These are phyloP conservation scores for Larimichthys crocea DNA, from an alignment of 2,113 vertebrate species.

Conservation along the genomic window DNA sequence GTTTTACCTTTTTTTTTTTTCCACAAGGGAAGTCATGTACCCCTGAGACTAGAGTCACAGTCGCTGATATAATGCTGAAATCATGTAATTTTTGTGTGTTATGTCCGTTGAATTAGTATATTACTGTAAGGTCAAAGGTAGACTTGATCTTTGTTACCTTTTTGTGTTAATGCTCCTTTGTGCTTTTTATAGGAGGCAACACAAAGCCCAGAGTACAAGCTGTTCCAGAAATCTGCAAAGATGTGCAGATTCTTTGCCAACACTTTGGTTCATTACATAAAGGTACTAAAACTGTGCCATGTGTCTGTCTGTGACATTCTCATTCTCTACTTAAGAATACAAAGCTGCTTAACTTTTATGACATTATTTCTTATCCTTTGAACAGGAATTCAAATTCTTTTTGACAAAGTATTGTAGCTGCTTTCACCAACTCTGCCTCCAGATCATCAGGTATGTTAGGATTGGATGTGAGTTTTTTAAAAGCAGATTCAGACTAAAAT, in stretches of 20 bases:
- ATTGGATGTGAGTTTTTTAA: background rate
- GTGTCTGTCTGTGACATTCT: no score
- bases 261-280: constrained; percentile 94
- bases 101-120: background rate
- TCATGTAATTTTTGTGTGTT: no score
- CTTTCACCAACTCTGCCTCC: constrained; percentile 91
- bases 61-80: no score
- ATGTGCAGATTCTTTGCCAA: constrained; percentile 96
- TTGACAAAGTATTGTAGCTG: constrained; percentile 84
- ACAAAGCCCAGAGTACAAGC: constrained; percentile 85
- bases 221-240: constrained; percentile 95
- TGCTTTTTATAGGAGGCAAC: constrained; percentile 82
- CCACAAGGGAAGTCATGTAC: no score
- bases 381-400: constrained; percentile 92
- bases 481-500: background rate
- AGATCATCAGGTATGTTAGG: constrained; percentile 88
- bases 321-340: background rate
- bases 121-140: background rate
- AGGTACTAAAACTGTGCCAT: constrained; percentile 82
- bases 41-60: no score
- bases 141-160: background rate
- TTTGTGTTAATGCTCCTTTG: constrained; percentile 33
- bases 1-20: background rate
- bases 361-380: background rate
- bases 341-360: background rate